Conservation (phyloP, 1,140 invertebrate species). For the Plectrocnemia conspersa region DNA sequence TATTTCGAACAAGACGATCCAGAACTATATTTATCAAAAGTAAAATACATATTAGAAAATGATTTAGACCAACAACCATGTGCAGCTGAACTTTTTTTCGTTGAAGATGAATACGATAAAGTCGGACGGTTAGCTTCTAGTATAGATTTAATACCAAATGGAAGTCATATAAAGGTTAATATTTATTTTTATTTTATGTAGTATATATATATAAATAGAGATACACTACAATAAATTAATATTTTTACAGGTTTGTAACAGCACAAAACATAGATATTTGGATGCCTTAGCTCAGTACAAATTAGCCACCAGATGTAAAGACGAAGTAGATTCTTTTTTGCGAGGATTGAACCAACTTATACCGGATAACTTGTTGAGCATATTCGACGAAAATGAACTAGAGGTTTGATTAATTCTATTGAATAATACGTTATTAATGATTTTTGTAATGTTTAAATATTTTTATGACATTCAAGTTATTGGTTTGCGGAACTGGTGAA, state of each 20-base stretch:
- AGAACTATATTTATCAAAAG: constrained; percentile 84
- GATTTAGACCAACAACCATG: constrained; percentile 62
- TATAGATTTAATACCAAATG: constrained; percentile 72
- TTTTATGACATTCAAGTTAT: constrained; percentile 57
- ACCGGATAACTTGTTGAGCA: constrained; percentile 86
- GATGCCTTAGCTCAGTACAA: constrained; percentile 86
- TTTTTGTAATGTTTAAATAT: not conserved
- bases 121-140: constrained; percentile 71
- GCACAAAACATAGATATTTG: constrained; percentile 77
- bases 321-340: constrained; percentile 84
- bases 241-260: constrained; percentile 61
- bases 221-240: not conserved
- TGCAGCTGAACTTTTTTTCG: constrained; percentile 81
- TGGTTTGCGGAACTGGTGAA: constrained; percentile 90
- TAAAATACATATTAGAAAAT: constrained; percentile 88
- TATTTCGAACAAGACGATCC: constrained; percentile 96
- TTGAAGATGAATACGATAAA: constrained; percentile 82
- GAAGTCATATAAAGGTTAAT: constrained; percentile 52
- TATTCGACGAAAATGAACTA: constrained; percentile 94
- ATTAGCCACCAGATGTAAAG: constrained; percentile 72
- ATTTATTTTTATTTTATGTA: not conserved
- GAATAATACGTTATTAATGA: not conserved
- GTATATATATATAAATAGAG: not conserved
- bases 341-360: constrained; percentile 86
- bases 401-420: constrained; percentile 58